These are phyloP conservation scores for Drosophila varians DNA, from an alignment of 1,140 invertebrate genomes.

Conservation along the genomic window DNA sequence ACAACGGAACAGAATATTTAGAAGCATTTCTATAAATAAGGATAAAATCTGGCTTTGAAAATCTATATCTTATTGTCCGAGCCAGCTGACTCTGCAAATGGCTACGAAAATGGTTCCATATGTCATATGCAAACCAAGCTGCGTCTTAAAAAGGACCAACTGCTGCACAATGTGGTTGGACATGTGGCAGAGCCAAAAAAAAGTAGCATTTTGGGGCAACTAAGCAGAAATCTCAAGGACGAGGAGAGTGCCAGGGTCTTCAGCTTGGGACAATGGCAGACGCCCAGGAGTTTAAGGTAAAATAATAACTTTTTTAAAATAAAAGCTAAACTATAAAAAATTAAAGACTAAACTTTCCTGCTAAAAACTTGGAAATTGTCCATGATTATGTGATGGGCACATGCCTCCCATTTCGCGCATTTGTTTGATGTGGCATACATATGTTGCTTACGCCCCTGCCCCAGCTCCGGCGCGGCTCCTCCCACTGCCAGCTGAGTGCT, in stretches of 20 bases:
- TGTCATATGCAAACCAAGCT: slow-evolving; percentile 42
- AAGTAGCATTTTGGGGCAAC: slow-evolving; percentile 4
- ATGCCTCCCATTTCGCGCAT: slow-evolving; percentile 32
- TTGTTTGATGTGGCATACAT: slow-evolving; percentile 36
- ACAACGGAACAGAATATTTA: neutral
- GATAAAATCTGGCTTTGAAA: slow-evolving; percentile 45
- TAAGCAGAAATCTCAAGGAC: slow-evolving; percentile 7
- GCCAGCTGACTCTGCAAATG: slow-evolving; percentile 36
- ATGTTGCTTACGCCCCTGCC: neutral
- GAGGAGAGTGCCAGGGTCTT: neutral
- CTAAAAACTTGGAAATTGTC: slow-evolving; percentile 10
- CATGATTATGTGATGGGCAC: slow-evolving; percentile 24
- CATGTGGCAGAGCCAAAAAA: slow-evolving; percentile 6
- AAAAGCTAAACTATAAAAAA: too few species aligned
- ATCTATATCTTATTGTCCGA: slow-evolving; percentile 15
- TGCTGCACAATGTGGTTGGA: slow-evolving; percentile 23
- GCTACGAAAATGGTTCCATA: slow-evolving; percentile 29
- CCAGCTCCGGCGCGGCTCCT: neutral
- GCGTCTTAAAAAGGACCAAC: slow-evolving; percentile 12
- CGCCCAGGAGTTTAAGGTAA: neutral
- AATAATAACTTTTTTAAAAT: neutral
- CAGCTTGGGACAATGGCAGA: neutral
- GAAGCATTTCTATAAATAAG: neutral
- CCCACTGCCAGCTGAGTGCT: slow-evolving; percentile 51
- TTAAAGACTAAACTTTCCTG: neutral